Evolutionary conservation across 1,140 invertebrate genomes (phyloP).

Genomic region (Eupristina koningsbergeri): DNA sequence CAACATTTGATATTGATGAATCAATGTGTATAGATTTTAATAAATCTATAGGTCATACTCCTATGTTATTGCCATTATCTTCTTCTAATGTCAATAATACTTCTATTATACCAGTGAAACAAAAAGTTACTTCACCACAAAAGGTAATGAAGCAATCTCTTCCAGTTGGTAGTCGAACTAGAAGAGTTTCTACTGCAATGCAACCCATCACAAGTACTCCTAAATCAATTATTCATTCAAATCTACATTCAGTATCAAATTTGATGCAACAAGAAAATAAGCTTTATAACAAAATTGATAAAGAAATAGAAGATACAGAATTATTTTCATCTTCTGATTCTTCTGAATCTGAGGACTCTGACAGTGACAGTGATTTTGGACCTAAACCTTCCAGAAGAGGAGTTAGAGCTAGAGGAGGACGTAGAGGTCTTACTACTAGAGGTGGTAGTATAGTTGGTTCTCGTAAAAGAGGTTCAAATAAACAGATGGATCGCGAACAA

Average conservation of each 20-base stretch:
- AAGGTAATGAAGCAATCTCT: slow-evolving; percentile 46
- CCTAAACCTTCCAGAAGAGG: slow-evolving; percentile 63
- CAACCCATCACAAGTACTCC: slow-evolving; percentile 39
- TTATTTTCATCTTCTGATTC: slow-evolving; percentile 64
- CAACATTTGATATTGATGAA: slow-evolving; percentile 62
- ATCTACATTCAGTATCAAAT: slow-evolving; percentile 23
- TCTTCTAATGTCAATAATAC: slow-evolving; percentile 50
- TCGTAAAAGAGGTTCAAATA: slow-evolving; percentile 64
- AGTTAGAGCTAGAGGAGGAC: slow-evolving; percentile 62
- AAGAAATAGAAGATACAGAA: slow-evolving; percentile 58
- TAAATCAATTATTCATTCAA: slow-evolving; percentile 49
- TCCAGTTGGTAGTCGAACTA: slow-evolving; percentile 27
- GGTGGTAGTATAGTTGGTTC: slow-evolving; percentile 64
- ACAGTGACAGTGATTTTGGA: slow-evolving; percentile 70
- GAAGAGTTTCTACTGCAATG: slow-evolving; percentile 42
- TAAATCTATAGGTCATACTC: slow-evolving; percentile 45
- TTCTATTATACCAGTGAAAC: slow-evolving; percentile 50
- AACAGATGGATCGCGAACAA: slow-evolving; percentile 69
- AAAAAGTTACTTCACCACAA: slow-evolving; percentile 49
- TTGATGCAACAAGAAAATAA: slow-evolving; percentile 40
- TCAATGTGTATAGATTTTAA: slow-evolving; percentile 53
- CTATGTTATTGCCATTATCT: slow-evolving; percentile 43
- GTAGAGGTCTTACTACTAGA: slow-evolving; percentile 69
- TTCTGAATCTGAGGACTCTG: slow-evolving; percentile 67
- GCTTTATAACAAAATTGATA: slow-evolving; percentile 51